Percentiles rank a stretch among this genome's conserved stretches.
Evolutionary conservation across 2,888 invertebrate genomes (phyloP).

Genomic region (Trichacis sp.): DNA sequence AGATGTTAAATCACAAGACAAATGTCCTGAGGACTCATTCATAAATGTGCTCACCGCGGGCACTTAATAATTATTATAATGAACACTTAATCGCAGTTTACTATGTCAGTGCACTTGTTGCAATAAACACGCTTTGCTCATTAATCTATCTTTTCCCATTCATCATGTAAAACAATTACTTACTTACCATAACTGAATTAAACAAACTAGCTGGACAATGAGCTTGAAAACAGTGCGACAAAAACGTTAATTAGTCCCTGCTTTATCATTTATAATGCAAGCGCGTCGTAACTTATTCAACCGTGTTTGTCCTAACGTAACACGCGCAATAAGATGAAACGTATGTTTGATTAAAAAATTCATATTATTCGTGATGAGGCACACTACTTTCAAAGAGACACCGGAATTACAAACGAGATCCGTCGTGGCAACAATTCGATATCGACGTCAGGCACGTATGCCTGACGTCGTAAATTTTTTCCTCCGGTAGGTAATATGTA

Average conservation of each 20-base stretch:
- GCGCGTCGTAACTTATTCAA: too few species aligned
- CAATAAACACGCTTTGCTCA: slow-evolving; percentile 5
- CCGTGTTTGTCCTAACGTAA: too few species aligned
- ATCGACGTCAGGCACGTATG: too few species aligned
- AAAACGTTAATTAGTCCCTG: too few species aligned
- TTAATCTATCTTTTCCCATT: slow-evolving; percentile 16
- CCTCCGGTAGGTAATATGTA: too few species aligned
- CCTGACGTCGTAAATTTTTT: too few species aligned
- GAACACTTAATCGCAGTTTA: slow-evolving; percentile 54
- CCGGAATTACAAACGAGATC: background rate
- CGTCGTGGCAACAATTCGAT: background rate
- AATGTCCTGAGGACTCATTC: background rate
- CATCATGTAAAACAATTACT: background rate
- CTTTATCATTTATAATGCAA: too few species aligned
- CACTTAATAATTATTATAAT: slow-evolving; percentile 52
- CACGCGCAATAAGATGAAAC: too few species aligned
- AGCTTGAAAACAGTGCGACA: too few species aligned
- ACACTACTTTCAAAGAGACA: too few species aligned
- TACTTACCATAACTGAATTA: background rate
- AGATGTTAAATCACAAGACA: background rate
- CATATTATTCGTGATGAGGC: too few species aligned
- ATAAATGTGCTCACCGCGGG: slow-evolving; percentile 11
- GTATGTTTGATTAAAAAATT: too few species aligned
- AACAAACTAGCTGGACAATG: background rate
- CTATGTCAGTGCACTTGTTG: slow-evolving; percentile 8